These are phyloP conservation scores for Theretra japonica DNA, from an alignment of 2,888 invertebrate species.

Conservation along the genomic window DNA sequence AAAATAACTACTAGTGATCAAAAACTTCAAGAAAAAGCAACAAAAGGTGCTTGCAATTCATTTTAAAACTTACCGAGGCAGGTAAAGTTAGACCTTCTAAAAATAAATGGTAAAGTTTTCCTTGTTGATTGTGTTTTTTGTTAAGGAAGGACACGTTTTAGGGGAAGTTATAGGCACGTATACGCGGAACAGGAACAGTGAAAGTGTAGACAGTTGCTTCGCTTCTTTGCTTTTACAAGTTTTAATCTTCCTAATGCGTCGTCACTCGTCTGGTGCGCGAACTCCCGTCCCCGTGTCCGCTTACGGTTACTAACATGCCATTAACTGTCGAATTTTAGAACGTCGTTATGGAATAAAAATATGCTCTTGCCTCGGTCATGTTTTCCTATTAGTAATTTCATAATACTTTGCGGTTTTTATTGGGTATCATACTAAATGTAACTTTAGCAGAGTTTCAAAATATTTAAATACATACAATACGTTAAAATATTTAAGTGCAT, in stretches of 20 bases:
- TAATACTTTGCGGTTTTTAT: not conserved
- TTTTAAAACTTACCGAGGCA: not conserved
- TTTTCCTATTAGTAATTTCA: not conserved
- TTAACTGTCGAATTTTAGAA: slow-evolving; percentile 41
- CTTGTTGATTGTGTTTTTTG: slow-evolving; percentile 15
- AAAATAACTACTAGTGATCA: not conserved
- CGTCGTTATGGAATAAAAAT: slow-evolving; percentile 29
- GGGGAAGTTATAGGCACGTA: slow-evolving; percentile 19
- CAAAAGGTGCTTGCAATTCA: no score
- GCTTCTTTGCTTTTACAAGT: slow-evolving; percentile 76
- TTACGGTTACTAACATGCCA: slow-evolving; percentile 57
- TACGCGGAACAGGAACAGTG: slow-evolving; percentile 14
- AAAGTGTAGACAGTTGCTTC: slow-evolving; percentile 51
- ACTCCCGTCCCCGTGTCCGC: slow-evolving; percentile 65
- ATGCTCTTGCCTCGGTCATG: not conserved
- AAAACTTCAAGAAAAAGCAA: no score
- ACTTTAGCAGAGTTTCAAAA: no score
- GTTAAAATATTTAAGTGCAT: no score
- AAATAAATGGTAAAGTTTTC: slow-evolving; percentile 3
- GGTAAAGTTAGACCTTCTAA: slow-evolving; percentile 2
- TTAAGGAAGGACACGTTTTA: slow-evolving; percentile 23
- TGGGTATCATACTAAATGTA: no score
- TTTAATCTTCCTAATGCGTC: slow-evolving; percentile 83
- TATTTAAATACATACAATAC: not conserved
- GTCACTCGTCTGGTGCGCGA: slow-evolving; percentile 62